Percentiles rank a stretch among this genome's conserved stretches.
Evolutionary conservation across 2,888 invertebrate genomes (phyloP).

Genomic region (Teinopalpus imperialis): DNA sequence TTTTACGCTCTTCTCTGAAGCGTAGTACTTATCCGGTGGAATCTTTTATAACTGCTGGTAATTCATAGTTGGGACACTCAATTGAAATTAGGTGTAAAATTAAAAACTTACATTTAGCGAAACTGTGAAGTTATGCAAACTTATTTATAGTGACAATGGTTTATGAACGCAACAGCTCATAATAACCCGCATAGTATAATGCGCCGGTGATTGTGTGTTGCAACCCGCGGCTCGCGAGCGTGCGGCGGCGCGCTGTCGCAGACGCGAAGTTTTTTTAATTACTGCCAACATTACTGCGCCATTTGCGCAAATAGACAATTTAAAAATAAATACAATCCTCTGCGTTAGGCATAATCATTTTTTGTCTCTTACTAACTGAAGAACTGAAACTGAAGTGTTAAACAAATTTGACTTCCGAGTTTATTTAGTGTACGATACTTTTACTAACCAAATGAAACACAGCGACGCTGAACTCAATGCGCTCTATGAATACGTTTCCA

Average conservation of each 20-base stretch:
- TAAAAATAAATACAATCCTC: slow-evolving; percentile 3
- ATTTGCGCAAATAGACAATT: slow-evolving; percentile 28
- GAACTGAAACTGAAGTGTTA: too few species aligned
- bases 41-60: too few species aligned
- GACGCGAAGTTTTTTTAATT: slow-evolving; percentile 57
- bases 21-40: too few species aligned
- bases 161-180: slow-evolving; percentile 57
- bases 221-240: slow-evolving; percentile 47
- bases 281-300: slow-evolving; percentile 52
- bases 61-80: too few species aligned
- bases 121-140: slow-evolving; percentile 41
- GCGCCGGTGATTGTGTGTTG: slow-evolving; percentile 52
- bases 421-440: too few species aligned
- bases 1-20: too few species aligned
- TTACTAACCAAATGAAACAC: too few species aligned
- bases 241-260: slow-evolving; percentile 41
- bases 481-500: too few species aligned
- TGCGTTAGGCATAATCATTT: background rate
- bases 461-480: too few species aligned
- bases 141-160: slow-evolving; percentile 42
- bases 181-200: slow-evolving; percentile 73
- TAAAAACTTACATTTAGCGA: too few species aligned
- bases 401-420: too few species aligned
- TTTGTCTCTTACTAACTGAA: background rate
- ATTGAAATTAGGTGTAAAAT: too few species aligned